Percentiles rank a stretch among this genome's conserved stretches.
Evolutionary conservation across 2,797 vertebrate genomes (phyloP).

Genomic region (Peromyscus attwateri): DNA sequence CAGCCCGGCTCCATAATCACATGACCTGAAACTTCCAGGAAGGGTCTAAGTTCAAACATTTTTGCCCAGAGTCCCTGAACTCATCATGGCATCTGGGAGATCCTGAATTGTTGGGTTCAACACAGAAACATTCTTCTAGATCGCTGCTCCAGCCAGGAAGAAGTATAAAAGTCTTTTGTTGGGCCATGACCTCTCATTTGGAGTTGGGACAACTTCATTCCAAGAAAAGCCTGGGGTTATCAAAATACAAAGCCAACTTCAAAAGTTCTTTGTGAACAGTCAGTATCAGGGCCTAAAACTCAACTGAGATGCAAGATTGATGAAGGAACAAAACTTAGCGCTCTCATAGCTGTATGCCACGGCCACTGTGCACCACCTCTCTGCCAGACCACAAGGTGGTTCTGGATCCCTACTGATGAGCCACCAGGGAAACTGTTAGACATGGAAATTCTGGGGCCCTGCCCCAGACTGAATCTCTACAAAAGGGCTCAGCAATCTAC

Average conservation of each 20-base stretch:
- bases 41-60: slow-evolving; percentile 42
- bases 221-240: slow-evolving; percentile 27
- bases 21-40: slow-evolving; percentile 40
- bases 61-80: background rate
- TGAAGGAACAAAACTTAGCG: background rate
- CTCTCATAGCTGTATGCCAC: background rate
- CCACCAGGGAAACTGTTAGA: background rate
- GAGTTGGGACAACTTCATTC: slow-evolving; percentile 25
- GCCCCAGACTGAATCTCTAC: background rate
- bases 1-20: background rate
- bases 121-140: slow-evolving; percentile 48
- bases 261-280: background rate
- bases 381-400: background rate
- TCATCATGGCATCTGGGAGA: slow-evolving; percentile 40
- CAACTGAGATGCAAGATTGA: background rate
- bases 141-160: background rate
- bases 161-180: background rate
- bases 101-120: background rate
- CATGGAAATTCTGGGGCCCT: background rate
- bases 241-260: slow-evolving; percentile 4
- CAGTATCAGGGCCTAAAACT: background rate
- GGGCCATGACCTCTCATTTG: background rate
- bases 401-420: background rate
- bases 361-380: background rate
- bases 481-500: background rate